Conservation (phyloP, 1,140 invertebrate genomes). For the Solenopsis fugax region DNA sequence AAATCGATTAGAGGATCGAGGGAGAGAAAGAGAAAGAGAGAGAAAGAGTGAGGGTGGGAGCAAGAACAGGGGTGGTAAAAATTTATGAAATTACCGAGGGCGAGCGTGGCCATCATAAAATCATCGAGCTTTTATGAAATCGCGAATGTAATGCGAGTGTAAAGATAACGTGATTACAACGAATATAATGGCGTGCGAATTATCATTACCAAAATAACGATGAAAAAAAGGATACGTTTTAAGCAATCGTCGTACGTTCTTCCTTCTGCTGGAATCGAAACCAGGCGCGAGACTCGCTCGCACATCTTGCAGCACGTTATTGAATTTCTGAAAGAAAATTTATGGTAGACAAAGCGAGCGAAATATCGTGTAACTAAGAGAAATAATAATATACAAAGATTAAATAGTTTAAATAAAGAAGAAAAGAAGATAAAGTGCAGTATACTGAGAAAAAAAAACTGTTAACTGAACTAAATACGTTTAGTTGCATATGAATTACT, state of each 20-base stretch:
- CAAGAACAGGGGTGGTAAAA: background rate
- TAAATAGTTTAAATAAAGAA: background rate
- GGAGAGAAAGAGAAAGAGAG: background rate
- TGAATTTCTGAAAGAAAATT: constrained; percentile 73
- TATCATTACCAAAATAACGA: constrained; percentile 47
- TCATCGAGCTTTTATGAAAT: constrained; percentile 45
- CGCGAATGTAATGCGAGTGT: constrained; percentile 1
- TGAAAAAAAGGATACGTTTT: constrained; percentile 84
- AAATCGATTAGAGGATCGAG: constrained; percentile 44
- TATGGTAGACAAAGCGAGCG: background rate
- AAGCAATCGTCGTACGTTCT: constrained; percentile 66
- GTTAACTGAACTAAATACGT: too few species aligned
- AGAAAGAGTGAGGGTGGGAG: background rate
- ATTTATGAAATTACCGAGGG: constrained; percentile 51
- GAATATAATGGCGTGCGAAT: background rate
- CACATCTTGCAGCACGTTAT: constrained; percentile 72
- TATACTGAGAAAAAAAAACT: too few species aligned
- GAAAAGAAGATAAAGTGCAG: background rate
- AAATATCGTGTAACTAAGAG: background rate
- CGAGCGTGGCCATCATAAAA: constrained; percentile 10
- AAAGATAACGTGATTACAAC: constrained; percentile 22
- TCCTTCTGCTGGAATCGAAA: constrained; percentile 65
- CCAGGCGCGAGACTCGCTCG: constrained; percentile 68
- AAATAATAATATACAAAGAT: background rate
- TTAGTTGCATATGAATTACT: too few species aligned